phyloP scores from a whole-genome alignment of 2,888 invertebrate genomes.

The Capitulum mitella region DNA sequence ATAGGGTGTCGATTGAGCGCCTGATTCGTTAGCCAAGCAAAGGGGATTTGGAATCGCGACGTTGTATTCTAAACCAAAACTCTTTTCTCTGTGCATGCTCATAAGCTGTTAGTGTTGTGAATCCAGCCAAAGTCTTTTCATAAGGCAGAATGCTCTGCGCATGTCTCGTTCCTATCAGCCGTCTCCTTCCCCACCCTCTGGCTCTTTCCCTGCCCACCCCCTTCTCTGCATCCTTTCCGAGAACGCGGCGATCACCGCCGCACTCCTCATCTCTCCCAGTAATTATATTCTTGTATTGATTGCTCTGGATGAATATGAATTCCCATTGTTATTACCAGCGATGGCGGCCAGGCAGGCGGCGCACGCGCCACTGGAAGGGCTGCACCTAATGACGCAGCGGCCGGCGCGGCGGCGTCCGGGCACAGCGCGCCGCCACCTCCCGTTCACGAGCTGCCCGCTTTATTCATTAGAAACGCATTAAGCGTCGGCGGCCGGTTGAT shows the following conservation, averaged over 20 bases:
- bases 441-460: not conserved
- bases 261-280: constrained; percentile 21
- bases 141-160: no score
- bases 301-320: constrained; percentile 21
- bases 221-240: not conserved
- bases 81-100: no score
- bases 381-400: not conserved
- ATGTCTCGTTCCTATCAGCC: no score
- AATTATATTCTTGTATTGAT: constrained; percentile 24
- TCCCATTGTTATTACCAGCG: constrained; percentile 21
- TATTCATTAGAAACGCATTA: constrained; percentile 22
- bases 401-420: not conserved
- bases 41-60: no score
- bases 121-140: no score
- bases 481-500: not conserved
- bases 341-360: not conserved
- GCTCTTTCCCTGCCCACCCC: not conserved
- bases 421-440: no score
- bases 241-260: not conserved
- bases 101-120: no score
- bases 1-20: no score
- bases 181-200: no score
- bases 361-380: constrained; percentile 14
- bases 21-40: no score
- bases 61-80: no score